phyloP scores from a whole-genome alignment of 2,113 vertebrate genomes.

The Ascaphus truei region DNA sequence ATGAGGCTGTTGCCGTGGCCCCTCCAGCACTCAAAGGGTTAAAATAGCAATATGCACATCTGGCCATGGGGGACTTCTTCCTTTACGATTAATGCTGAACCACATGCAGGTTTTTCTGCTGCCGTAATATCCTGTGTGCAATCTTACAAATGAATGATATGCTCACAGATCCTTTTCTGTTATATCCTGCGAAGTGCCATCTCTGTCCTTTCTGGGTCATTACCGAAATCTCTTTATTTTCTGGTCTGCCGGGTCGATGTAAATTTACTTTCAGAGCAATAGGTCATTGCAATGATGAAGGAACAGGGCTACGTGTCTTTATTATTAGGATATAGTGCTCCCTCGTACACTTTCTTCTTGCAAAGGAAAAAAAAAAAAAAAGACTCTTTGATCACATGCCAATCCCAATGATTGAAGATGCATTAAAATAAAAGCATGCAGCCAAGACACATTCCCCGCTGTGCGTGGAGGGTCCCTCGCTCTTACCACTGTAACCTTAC shows the following conservation, averaged over 20 bases:
- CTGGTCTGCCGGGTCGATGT: not conserved
- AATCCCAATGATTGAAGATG: too few species aligned
- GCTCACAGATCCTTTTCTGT: not conserved
- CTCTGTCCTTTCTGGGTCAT: not conserved
- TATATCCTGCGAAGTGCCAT: not conserved
- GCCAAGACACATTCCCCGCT: too few species aligned
- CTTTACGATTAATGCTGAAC: too few species aligned
- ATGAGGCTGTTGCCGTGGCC: too few species aligned
- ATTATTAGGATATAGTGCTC: not conserved
- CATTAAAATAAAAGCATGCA: too few species aligned
- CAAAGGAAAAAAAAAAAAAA: too few species aligned
- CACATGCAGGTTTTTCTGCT: too few species aligned
- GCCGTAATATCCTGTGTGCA: not conserved
- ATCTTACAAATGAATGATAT: not conserved
- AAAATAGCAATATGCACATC: too few species aligned
- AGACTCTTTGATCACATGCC: constrained; percentile 5
- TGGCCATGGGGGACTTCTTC: too few species aligned
- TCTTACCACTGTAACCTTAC: too few species aligned
- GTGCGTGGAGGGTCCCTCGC: too few species aligned
- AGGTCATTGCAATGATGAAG: not conserved
- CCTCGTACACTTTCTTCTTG: not conserved
- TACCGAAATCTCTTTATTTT: constrained; percentile 13
- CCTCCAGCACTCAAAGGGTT: too few species aligned
- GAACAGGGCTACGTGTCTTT: not conserved
- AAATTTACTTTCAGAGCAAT: not conserved